A percentile compares a stretch with the other conserved stretches of the same genome.
Conservation (phyloP, 2,888 invertebrate genomes). For the Melanchra persicariae region DNA sequence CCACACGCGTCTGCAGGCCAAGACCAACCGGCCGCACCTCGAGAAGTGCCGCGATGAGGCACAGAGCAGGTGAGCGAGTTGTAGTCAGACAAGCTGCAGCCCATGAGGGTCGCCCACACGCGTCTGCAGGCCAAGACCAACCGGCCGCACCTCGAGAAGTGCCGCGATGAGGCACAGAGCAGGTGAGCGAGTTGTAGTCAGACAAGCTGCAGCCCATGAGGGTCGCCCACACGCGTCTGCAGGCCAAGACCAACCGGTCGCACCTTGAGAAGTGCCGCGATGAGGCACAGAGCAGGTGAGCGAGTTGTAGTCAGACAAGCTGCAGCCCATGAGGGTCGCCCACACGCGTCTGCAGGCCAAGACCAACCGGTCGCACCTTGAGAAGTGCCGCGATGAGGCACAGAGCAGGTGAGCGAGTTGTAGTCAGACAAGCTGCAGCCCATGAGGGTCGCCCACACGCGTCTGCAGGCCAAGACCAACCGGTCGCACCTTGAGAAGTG, state of each 20-base stretch:
- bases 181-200: conserved; percentile 87
- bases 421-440: conserved; percentile 95
- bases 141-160: conserved; percentile 94
- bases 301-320: neutral
- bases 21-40: conserved; percentile 96
- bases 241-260: conserved; percentile 93
- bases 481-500: conserved; percentile 97
- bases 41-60: conserved; percentile 96
- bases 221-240: conserved; percentile 97
- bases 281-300: neutral
- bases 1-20: conserved; percentile 96
- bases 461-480: conserved; percentile 96
- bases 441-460: conserved; percentile 96
- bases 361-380: conserved; percentile 96
- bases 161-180: conserved; percentile 93
- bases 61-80: conserved; percentile 94
- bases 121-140: conserved; percentile 96
- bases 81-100: conserved; percentile 93
- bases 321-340: conserved; percentile 91
- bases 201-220: conserved; percentile 96
- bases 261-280: no score
- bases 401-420: conserved; percentile 92
- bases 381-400: conserved; percentile 96
- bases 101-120: conserved; percentile 95
- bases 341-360: conserved; percentile 97